Percentiles rank a stretch among this genome's conserved stretches.
phyloP scores from a whole-genome alignment of 2,113 vertebrate genomes.

The Prionailurus viverrinus region DNA sequence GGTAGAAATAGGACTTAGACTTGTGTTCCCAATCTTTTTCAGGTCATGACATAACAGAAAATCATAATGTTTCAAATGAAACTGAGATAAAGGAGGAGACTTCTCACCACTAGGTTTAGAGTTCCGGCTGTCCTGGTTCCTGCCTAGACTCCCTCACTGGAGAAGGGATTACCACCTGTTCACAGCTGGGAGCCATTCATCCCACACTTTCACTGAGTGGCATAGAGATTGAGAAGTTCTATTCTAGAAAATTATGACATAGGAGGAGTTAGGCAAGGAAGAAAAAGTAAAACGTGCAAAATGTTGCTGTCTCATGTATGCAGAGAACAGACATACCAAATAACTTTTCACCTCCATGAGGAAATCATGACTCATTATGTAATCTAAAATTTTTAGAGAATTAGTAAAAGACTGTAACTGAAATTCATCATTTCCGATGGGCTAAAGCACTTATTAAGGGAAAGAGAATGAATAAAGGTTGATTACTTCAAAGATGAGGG shows the following conservation, averaged over 20 bases:
- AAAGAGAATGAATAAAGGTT: background rate
- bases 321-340: background rate
- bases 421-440: background rate
- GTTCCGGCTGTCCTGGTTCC: accelerated
- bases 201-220: background rate
- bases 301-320: background rate
- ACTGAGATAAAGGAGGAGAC: background rate
- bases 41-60: background rate
- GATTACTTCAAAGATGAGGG: background rate
- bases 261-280: background rate
- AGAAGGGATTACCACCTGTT: background rate
- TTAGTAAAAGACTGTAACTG: background rate
- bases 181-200: background rate
- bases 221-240: background rate
- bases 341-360: background rate
- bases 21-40: background rate
- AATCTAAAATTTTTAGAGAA: background rate
- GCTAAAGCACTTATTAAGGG: background rate
- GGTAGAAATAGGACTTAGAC: background rate
- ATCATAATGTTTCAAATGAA: background rate
- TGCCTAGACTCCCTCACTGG: background rate
- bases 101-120: background rate
- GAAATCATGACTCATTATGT: background rate
- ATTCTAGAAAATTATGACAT: background rate
- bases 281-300: background rate